These are phyloP conservation scores for Trachelus tabidus DNA, from an alignment of 2,888 invertebrate genomes.

Conservation along the genomic window DNA sequence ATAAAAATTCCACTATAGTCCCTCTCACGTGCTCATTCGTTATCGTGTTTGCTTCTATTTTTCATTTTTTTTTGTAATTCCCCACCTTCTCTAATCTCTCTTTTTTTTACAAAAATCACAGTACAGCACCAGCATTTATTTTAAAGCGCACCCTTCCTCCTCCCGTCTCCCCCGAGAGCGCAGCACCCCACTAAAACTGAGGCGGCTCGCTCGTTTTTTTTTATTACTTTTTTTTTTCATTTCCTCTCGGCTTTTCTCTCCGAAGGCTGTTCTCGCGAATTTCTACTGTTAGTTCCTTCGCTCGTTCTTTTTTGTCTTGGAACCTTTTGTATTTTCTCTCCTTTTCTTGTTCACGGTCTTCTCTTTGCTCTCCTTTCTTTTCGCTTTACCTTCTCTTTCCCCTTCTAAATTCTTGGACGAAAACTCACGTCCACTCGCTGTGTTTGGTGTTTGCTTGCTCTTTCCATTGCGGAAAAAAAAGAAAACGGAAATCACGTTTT, in stretches of 20 bases:
- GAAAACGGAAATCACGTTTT: conserved; percentile 19
- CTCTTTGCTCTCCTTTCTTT: not conserved
- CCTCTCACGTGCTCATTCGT: not conserved
- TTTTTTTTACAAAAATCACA: conserved; percentile 60
- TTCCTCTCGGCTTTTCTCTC: not conserved
- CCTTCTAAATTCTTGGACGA: not conserved
- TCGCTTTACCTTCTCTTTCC: not conserved
- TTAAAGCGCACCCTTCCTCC: conserved; percentile 53
- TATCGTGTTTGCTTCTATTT: conserved; percentile 12
- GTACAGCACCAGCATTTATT: conserved; percentile 60
- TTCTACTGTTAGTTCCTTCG: not conserved
- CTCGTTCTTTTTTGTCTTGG: not conserved
- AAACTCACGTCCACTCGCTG: not conserved
- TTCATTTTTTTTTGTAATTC: conserved; percentile 22
- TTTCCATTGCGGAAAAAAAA: conserved; percentile 9
- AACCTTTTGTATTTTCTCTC: not conserved
- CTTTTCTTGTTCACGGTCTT: not conserved
- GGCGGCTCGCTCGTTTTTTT: conserved; percentile 28
- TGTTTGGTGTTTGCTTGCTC: not conserved
- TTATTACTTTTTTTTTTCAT: not conserved
- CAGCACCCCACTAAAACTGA: conserved; percentile 56
- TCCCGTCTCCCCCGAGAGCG: conserved; percentile 18
- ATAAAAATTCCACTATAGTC: conserved; percentile 42
- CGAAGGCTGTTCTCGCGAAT: not conserved
- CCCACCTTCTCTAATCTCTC: conserved; percentile 22